Conservation (phyloP, 2,113 vertebrate genomes). For the Callipepla squamata region DNA sequence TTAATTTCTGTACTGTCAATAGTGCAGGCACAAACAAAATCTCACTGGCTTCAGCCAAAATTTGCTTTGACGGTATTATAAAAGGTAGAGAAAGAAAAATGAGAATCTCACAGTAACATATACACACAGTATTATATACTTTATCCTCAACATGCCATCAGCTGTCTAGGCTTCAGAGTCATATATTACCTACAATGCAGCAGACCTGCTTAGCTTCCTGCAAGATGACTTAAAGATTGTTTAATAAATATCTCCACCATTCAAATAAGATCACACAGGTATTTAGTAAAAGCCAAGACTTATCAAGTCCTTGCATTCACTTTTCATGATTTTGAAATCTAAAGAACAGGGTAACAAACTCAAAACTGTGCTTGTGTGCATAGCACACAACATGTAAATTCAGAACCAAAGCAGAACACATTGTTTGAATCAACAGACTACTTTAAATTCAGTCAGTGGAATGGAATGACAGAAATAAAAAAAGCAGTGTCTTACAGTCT, state of each 20-base stretch:
- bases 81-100: neutral
- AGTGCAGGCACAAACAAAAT: neutral
- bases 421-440: neutral
- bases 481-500: neutral
- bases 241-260: neutral
- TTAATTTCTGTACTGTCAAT: neutral
- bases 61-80: neutral
- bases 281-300: neutral
- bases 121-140: neutral
- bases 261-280: neutral
- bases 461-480: fast-evolving
- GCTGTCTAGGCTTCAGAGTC: neutral
- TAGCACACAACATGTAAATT: neutral
- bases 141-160: neutral
- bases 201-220: neutral
- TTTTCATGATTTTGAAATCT: neutral
- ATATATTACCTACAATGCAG: neutral
- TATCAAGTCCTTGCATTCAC: neutral
- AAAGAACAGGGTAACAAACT: neutral
- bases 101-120: neutral
- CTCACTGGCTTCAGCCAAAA: neutral
- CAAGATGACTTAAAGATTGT: neutral
- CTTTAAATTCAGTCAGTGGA: neutral
- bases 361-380: neutral
- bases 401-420: neutral